Evolutionary conservation across 2,888 invertebrate genomes (phyloP), one percentile per base, ranked within the genome.

Genomic region (Phlogophora meticulosa): DNA sequence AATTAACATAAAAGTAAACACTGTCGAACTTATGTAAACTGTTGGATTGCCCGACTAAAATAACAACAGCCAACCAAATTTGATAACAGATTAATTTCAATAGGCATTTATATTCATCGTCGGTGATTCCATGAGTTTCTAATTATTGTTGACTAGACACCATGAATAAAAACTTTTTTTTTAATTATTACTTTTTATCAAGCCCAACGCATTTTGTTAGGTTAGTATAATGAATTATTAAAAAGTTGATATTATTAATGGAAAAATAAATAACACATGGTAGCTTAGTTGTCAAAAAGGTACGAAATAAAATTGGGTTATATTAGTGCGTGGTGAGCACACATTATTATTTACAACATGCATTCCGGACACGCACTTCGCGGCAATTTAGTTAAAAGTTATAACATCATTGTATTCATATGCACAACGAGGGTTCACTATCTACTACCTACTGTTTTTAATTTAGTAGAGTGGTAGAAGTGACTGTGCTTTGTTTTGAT

Each of bases 321-420:
- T n/a, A 5, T 28, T 2, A 64, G 42, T 65, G 67, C 64, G 71
- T 74, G 78, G 55, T 66, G 22, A 56, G 38, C 48, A 65, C 40
- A 42, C 63, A 59, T 77, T 64, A 67, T 42, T 48, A 38, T 70
- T 52, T 42, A 59, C 40, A 56, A 57, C 60, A 43, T 65, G 69
- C 68, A 63, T 63, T 57, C 64, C 56, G 20, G 49, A 74, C 77
- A 77, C 77, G 78, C 66, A 73, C 57, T 73, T 58, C 20, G 36
- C 48, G 17, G 20, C 42, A 10, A 38, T 48, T 40, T 7, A 56
- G 72, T 28, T 58, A 34, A 63, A 46, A 52, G 13, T 56, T 69
- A 46, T 38, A 62, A 34, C 53, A 49, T 59, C 43, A 51, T 43
- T 46, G n/a, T 72, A 57, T 45, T 52, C 17, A 49, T 60, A 75